phyloP scores from a whole-genome alignment of 2,888 invertebrate species.

The Drosophila heteroneura region DNA sequence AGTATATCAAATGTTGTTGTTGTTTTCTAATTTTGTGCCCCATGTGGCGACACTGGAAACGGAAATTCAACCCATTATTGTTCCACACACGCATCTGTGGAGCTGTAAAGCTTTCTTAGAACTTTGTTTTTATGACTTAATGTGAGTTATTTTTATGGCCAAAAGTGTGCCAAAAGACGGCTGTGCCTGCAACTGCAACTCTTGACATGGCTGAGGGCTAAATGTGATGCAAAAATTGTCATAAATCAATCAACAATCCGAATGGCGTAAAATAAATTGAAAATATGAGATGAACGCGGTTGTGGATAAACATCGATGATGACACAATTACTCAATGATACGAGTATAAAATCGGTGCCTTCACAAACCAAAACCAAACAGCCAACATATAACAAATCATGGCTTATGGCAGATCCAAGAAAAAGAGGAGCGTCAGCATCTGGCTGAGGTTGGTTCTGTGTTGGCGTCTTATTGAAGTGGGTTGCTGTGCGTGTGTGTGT shows the following conservation, averaged over 20 bases:
- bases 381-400: conserved; percentile 27
- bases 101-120: conserved; percentile 27
- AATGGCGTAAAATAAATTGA: conserved; percentile 8
- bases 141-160: conserved; percentile 38
- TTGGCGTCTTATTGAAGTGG: conserved; percentile 42
- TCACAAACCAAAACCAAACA: conserved; percentile 8
- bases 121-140: conserved; percentile 22
- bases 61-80: conserved; percentile 71
- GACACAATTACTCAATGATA: conserved; percentile 46
- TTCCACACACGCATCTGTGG: conserved; percentile 53
- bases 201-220: not conserved
- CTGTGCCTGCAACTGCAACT: conserved; percentile 8
- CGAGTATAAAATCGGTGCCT: not conserved
- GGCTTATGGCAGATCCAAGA: conserved; percentile 36
- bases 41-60: conserved; percentile 54
- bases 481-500: conserved; percentile 20
- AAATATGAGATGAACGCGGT: conserved; percentile 5
- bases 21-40: conserved; percentile 28
- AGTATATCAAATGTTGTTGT: conserved; percentile 37
- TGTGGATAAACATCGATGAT: conserved; percentile 41
- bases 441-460: conserved; percentile 42
- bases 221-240: conserved; percentile 28
- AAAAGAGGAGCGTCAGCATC: conserved; percentile 50
- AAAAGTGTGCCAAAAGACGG: conserved; percentile 39
- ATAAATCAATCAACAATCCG: conserved; percentile 45